These are phyloP conservation scores for Natator depressus DNA, from an alignment of 2,113 vertebrate species.

Conservation along the genomic window DNA sequence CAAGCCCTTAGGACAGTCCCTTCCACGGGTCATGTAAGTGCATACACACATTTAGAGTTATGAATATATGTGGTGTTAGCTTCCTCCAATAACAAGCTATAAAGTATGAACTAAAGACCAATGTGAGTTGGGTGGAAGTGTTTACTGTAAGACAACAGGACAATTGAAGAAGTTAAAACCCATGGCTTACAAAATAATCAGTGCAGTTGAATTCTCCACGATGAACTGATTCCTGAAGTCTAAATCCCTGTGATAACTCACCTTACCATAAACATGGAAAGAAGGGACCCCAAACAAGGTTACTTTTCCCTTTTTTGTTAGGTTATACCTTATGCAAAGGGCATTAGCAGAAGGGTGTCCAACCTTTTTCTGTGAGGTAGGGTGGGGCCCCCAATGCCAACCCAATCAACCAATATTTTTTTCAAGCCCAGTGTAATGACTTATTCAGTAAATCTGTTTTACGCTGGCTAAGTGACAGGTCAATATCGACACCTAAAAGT, in stretches of 20 bases:
- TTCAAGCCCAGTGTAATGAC: neutral
- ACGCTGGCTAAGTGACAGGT: conserved; percentile 18
- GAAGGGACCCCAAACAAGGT: neutral
- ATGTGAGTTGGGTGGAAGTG: neutral
- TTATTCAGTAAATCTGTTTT: conserved; percentile 45
- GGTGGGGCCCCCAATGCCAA: conserved; percentile 40
- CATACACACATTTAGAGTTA: neutral
- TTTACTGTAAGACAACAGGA: neutral
- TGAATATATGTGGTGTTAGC: neutral
- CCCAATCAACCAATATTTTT: conserved; percentile 53
- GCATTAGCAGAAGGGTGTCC: neutral
- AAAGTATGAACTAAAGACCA: neutral
- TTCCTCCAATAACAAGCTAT: neutral
- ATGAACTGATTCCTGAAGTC: neutral
- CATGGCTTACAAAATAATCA: conserved; percentile 1
- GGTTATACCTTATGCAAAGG: neutral
- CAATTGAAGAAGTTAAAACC: neutral
- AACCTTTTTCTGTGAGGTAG: conserved; percentile 45
- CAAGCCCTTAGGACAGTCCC: neutral
- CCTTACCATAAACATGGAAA: neutral
- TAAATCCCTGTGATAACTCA: neutral
- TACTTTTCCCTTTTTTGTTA: neutral
- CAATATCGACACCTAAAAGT: conserved; percentile 60
- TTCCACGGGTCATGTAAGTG: neutral
- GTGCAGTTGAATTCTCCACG: neutral